Evolutionary conservation across 1,140 invertebrate species (phyloP).

Genomic region (Anastatus disparis): DNA sequence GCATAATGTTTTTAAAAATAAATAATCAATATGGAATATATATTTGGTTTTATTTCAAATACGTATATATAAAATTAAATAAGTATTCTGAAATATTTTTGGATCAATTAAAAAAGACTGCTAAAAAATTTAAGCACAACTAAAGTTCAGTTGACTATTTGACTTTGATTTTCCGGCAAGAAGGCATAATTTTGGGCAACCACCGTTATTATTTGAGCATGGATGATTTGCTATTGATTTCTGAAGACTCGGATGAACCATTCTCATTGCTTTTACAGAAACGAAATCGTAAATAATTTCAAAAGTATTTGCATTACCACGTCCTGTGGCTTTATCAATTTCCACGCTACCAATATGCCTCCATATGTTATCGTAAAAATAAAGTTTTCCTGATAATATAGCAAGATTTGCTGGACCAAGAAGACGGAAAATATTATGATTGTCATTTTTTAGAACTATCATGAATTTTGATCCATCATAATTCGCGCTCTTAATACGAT

Average conservation of each 20-base stretch:
- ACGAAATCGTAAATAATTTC: not conserved
- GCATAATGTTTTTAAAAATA: no score
- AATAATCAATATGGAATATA: no score
- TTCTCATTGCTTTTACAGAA: not conserved
- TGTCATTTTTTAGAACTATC: slow-evolving; percentile 7
- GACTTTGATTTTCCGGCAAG: no score
- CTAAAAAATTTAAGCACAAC: no score
- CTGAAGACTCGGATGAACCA: not conserved
- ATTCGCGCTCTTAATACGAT: slow-evolving; percentile 6
- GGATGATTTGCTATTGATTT: not conserved
- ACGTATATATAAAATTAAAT: no score
- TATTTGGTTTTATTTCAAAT: no score
- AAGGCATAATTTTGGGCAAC: no score
- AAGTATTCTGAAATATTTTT: no score
- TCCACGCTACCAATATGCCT: not conserved
- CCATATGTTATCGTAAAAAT: slow-evolving; percentile 10
- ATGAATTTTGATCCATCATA: not conserved
- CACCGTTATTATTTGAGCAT: no score
- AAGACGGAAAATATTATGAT: not conserved
- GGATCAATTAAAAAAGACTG: no score
- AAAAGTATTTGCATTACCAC: not conserved
- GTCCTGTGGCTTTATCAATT: not conserved
- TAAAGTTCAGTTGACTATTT: no score
- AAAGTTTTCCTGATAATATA: not conserved
- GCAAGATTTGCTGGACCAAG: not conserved